phyloP scores from a whole-genome alignment of 2,888 invertebrate genomes.

The Anorthoa munda region DNA sequence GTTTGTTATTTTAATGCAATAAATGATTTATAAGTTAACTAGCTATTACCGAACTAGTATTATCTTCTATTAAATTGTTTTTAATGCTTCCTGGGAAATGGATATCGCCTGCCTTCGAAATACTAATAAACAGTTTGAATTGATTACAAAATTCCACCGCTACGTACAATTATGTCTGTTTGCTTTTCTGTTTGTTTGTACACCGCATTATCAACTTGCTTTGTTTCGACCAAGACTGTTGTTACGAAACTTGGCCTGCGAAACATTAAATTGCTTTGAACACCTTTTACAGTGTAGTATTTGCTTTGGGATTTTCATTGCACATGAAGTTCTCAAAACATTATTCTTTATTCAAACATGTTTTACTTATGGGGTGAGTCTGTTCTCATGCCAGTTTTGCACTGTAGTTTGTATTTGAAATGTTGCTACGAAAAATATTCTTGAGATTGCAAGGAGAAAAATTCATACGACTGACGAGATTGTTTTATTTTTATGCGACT shows the following conservation, averaged over 20 bases:
- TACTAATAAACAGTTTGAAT: slow-evolving; percentile 1
- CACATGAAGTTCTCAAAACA: slow-evolving; percentile 20
- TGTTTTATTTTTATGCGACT: background rate
- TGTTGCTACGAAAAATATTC: background rate
- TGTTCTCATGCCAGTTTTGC: background rate
- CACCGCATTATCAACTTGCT: slow-evolving; percentile 53
- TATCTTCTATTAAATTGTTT: background rate
- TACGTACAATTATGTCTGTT: slow-evolving; percentile 29
- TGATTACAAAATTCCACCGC: slow-evolving; percentile 38
- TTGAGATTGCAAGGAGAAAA: background rate
- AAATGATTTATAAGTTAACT: background rate
- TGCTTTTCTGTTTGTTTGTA: slow-evolving; percentile 53
- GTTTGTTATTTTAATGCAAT: background rate
- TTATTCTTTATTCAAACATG: background rate
- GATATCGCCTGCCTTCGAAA: background rate
- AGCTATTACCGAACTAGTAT: too few relatives aligned
- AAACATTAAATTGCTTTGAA: slow-evolving; percentile 37
- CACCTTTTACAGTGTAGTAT: slow-evolving; percentile 16
- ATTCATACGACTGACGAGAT: background rate
- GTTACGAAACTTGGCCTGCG: slow-evolving; percentile 43
- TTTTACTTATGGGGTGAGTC: background rate
- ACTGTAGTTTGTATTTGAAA: slow-evolving; percentile 9
- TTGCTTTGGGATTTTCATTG: background rate
- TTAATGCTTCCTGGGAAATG: background rate
- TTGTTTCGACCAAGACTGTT: slow-evolving; percentile 54